Evolutionary conservation across 2,888 invertebrate species (phyloP).

Genomic region (Platycheirus albimanus): DNA sequence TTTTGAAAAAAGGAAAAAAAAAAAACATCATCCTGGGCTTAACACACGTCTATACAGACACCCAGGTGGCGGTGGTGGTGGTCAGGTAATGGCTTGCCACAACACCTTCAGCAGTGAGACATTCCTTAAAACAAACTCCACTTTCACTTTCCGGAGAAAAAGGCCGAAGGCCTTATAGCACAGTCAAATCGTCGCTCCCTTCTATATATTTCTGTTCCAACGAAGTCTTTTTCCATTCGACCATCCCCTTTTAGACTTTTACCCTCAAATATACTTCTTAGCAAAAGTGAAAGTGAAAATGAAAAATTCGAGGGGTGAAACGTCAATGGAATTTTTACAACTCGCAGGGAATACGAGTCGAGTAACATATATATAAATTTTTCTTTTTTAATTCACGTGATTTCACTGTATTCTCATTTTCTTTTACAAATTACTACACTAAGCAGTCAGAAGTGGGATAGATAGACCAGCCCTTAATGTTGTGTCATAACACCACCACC

Average conservation of each 20-base stretch:
- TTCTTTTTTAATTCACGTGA: too few species aligned
- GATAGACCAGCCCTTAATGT: neutral
- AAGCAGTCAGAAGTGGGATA: neutral
- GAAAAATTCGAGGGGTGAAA: neutral
- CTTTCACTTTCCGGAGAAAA: slow-evolving; percentile 8
- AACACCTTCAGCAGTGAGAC: neutral
- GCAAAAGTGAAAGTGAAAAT: slow-evolving; percentile 30
- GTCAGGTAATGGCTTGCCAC: neutral
- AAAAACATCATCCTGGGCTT: neutral
- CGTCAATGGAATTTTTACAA: slow-evolving; percentile 23
- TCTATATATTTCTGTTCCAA: neutral
- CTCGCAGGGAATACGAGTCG: neutral
- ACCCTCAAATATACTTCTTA: slow-evolving; percentile 12
- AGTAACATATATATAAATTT: too few species aligned
- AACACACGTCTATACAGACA: slow-evolving; percentile 15
- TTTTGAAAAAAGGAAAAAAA: neutral
- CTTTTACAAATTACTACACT: too few species aligned
- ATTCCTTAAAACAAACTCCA: slow-evolving; percentile 5
- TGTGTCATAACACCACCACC: neutral
- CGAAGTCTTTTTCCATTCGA: neutral
- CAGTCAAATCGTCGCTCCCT: neutral
- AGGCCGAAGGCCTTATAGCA: slow-evolving; percentile 21
- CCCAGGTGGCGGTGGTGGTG: neutral
- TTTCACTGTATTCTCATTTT: too few species aligned
- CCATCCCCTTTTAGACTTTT: slow-evolving; percentile 7